Conservation (phyloP, 2,797 vertebrate genomes). For the Artibeus jamaicensis region DNA sequence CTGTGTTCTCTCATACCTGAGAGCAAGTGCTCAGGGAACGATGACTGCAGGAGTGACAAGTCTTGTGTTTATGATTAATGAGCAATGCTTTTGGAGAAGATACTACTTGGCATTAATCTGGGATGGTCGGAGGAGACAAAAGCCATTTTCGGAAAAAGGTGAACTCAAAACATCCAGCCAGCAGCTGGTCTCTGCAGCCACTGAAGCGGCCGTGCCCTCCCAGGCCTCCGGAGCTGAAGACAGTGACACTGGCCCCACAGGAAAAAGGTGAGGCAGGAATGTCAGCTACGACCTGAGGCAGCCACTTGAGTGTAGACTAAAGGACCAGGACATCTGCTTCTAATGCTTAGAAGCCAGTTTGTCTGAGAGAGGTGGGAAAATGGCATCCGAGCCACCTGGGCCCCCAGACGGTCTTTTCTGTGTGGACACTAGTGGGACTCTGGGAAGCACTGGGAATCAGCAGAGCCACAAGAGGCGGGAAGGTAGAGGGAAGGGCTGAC, state of each 20-base stretch:
- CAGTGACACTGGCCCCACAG: not conserved
- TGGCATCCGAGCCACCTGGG: not conserved
- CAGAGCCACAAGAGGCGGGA: not conserved
- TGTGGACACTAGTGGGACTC: not conserved
- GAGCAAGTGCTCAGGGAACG: not conserved
- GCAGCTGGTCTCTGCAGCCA: not conserved
- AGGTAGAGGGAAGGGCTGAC: not conserved
- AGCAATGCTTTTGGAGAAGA: not conserved
- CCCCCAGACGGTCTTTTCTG: not conserved
- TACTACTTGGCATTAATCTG: not conserved
- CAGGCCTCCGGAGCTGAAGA: not conserved
- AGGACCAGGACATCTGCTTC: not conserved
- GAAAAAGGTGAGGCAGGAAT: not conserved
- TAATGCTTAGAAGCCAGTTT: not conserved
- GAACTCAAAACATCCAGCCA: not conserved
- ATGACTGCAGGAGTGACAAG: not conserved
- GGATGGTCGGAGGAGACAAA: not conserved
- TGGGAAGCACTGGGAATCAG: not conserved
- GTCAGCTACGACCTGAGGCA: not conserved
- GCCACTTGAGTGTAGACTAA: not conserved
- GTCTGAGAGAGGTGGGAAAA: not conserved
- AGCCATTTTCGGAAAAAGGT: not conserved
- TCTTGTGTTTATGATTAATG: not conserved
- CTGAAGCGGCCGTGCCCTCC: not conserved
- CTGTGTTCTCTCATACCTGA: not conserved